These are phyloP conservation scores for Baronia brevicornis DNA, from an alignment of 2,888 invertebrate species.

Conservation along the genomic window DNA sequence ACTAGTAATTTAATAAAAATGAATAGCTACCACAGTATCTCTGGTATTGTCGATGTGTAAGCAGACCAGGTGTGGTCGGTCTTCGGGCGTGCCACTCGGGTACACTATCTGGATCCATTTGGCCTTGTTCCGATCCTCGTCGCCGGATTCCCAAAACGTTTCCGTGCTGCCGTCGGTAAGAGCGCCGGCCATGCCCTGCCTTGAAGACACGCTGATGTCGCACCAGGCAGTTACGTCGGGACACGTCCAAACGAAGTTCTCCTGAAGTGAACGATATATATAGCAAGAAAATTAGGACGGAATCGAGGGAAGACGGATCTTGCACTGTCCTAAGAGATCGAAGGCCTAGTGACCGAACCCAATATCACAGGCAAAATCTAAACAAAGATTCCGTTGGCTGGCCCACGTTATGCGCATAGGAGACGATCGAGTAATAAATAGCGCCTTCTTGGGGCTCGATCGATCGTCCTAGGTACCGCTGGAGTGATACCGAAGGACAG, in stretches of 20 bases:
- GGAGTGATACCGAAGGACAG: no score
- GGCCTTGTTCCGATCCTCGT: constrained; percentile 95
- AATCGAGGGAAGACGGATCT: no score
- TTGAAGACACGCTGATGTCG: constrained; percentile 92
- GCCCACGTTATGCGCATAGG: no score
- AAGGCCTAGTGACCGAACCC: no score
- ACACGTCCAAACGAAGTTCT: constrained; percentile 78
- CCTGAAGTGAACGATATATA: constrained; percentile 27
- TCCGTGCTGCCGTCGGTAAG: constrained; percentile 96
- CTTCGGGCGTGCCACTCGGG: constrained; percentile 55
- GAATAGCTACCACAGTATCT: constrained; percentile 92
- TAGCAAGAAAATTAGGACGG: not conserved
- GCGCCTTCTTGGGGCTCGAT: no score
- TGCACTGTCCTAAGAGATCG: no score
- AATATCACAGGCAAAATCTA: no score
- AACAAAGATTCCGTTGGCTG: no score
- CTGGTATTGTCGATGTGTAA: constrained; percentile 96
- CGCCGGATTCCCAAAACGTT: constrained; percentile 99
- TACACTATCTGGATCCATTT: constrained; percentile 82
- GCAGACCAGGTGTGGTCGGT: constrained; percentile 83
- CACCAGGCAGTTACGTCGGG: constrained; percentile 84
- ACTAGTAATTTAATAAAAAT: no score
- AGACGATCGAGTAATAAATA: no score
- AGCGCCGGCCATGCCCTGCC: constrained; percentile 95
- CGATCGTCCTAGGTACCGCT: no score